phyloP scores from a whole-genome alignment of 2,888 invertebrate genomes.

The Flexamia atlantica region DNA sequence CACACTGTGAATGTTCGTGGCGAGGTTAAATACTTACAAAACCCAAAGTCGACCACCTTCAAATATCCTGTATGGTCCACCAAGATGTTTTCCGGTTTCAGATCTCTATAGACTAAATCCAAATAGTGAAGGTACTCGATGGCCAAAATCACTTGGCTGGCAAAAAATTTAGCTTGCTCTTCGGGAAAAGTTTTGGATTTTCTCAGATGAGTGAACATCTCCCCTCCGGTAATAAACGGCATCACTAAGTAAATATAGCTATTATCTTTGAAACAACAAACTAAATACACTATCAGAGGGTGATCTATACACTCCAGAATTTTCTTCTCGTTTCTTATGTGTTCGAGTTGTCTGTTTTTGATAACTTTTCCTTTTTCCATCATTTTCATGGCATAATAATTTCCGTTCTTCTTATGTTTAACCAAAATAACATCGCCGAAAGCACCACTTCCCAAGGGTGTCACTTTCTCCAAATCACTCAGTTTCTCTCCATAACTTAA shows the following conservation, averaged over 20 bases:
- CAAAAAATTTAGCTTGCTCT: slow-evolving; percentile 84
- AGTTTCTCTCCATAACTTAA: background rate
- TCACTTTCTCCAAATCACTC: slow-evolving; percentile 46
- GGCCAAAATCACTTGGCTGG: slow-evolving; percentile 92
- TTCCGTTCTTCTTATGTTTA: slow-evolving; percentile 77
- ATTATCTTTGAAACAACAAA: slow-evolving; percentile 92
- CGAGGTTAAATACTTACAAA: slow-evolving; percentile 83
- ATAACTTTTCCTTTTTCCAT: slow-evolving; percentile 81
- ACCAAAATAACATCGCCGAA: slow-evolving; percentile 81
- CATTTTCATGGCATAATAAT: slow-evolving; percentile 79
- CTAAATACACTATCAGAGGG: slow-evolving; percentile 92
- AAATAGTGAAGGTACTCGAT: slow-evolving; percentile 95
- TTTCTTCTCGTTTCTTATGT: slow-evolving; percentile 85
- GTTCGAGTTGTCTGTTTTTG: slow-evolving; percentile 81
- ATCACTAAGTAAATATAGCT: slow-evolving; percentile 90
- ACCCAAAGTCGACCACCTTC: slow-evolving; percentile 93
- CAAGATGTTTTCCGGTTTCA: slow-evolving; percentile 95
- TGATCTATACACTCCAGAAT: slow-evolving; percentile 92
- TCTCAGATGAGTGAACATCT: slow-evolving; percentile 90
- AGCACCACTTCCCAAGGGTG: slow-evolving; percentile 77
- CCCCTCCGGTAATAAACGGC: slow-evolving; percentile 92
- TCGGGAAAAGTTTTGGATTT: slow-evolving; percentile 80
- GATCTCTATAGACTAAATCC: slow-evolving; percentile 91
- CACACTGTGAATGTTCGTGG: slow-evolving; percentile 78
- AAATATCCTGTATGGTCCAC: slow-evolving; percentile 87